phyloP scores from a whole-genome alignment of 2,888 invertebrate genomes.

The Idaea dimidiata region DNA sequence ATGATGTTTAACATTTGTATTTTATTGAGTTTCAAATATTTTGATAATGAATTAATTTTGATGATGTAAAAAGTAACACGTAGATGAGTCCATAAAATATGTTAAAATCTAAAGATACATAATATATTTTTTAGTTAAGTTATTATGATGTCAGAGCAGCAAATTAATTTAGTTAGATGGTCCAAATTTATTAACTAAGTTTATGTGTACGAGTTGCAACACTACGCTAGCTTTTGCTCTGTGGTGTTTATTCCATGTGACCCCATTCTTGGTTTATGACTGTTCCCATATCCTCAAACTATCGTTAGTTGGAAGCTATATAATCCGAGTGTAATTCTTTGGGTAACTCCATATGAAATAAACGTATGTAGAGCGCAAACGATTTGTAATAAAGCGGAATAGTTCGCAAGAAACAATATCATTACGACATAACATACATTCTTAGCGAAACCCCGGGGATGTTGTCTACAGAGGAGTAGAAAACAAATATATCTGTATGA shows the following conservation, averaged over 20 bases:
- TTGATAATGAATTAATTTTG: background rate
- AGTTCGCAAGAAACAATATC: background rate
- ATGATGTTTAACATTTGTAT: background rate
- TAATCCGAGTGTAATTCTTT: background rate
- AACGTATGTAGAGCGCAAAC: background rate
- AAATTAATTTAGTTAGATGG: background rate
- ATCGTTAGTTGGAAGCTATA: background rate
- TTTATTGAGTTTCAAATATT: background rate
- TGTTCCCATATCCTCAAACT: background rate
- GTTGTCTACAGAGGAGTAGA: background rate
- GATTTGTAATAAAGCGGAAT: background rate
- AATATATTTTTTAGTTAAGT: background rate
- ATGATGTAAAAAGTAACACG: background rate
- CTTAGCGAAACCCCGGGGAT: background rate
- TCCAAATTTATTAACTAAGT: conserved; percentile 3
- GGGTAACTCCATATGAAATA: background rate
- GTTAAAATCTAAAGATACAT: too few species aligned
- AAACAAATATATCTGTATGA: background rate
- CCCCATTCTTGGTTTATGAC: conserved; percentile 27
- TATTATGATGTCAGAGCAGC: background rate
- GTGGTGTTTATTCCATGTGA: conserved; percentile 21
- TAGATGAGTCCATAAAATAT: too few species aligned
- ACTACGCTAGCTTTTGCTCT: conserved; percentile 10
- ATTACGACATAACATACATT: background rate
- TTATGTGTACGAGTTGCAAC: conserved; percentile 18